Base-by-base conservation (phyloP, 2,888 invertebrate species). In the Rhaphigaster nebulosa region DNA sequence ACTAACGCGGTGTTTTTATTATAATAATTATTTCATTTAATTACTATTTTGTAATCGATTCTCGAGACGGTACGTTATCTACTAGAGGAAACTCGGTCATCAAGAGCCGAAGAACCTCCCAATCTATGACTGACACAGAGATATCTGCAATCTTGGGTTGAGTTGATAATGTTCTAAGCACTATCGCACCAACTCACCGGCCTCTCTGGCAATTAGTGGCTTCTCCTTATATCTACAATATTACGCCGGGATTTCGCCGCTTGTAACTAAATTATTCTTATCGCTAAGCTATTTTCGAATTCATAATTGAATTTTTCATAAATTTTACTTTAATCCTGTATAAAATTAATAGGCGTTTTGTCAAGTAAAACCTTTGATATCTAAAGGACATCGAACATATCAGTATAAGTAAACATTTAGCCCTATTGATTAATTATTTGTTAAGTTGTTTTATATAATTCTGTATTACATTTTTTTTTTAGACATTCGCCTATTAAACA, bases 161-260 rank as follows among this genome's bases (percentile, higher is more conserved):
- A 3, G 8, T 15, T 1, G 38, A 38, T 38, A 38, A 26, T 1
- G 38, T 5, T 4, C 8, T 1, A 5, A 1, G 0, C 20, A 2
- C 6, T 76, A 76, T 76, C 70, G 4, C 38, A 1, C 15, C 8
- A 20, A 76, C 20, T 76, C 20, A 76, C 70, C 38, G 70, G 18
- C 10, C 34, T 76, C 20, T 23, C 38, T 76, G 2, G 15, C 70
- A 18, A 34, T 38, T 38, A 5, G 20, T 10, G 1, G 1, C 34
- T 20, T 23, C 70, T 38, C 8, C 38, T 76, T 1, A 20, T 76
- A 76, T 76, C 70, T 38, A 20, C 34, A 76, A 38, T 38, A 76
- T 76, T 38, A 76, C 70, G 70, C 38, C 34, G 34, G 70, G 0
- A 38, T 76, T 76, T 8, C 0, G 20, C 1, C 18, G 6, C 70